These are phyloP conservation scores for Micronycteris hirsuta DNA, from an alignment of 2,113 vertebrate species.

Conservation along the genomic window DNA sequence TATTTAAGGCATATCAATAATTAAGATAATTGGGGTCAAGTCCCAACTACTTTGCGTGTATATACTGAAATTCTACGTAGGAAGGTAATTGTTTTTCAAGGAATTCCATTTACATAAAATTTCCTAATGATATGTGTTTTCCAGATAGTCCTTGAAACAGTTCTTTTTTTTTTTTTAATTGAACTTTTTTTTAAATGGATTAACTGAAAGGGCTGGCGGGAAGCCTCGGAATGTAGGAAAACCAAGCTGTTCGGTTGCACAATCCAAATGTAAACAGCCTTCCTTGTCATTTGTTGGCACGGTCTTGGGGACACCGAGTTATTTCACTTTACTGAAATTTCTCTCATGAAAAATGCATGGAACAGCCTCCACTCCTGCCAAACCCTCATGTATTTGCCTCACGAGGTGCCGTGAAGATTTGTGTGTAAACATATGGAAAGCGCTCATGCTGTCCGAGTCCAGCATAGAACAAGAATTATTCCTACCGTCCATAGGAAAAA, in stretches of 20 bases:
- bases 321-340: slow-evolving; percentile 58
- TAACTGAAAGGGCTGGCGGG: slow-evolving; percentile 27
- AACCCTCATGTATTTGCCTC: background rate
- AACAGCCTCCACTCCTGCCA: slow-evolving; percentile 8
- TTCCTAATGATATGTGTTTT: background rate
- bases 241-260: slow-evolving; percentile 10
- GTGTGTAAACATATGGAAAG: slow-evolving; percentile 36
- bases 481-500: background rate
- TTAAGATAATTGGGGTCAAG: background rate
- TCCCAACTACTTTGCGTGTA: background rate
- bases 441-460: background rate
- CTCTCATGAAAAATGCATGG: slow-evolving; percentile 47
- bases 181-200: background rate
- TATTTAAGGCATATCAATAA: background rate
- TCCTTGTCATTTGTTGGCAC: slow-evolving; percentile 42
- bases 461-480: background rate
- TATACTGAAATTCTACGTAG: background rate
- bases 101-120: background rate
- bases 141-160: slow-evolving; percentile 20
- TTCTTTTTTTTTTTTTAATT: slow-evolving; percentile 40
- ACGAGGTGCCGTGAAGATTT: background rate
- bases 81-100: background rate
- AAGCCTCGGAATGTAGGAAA: slow-evolving; percentile 45
- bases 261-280: slow-evolving; percentile 26
- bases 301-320: slow-evolving; percentile 41